phyloP scores from a whole-genome alignment of 2,113 vertebrate genomes.

The Gobius niger region DNA sequence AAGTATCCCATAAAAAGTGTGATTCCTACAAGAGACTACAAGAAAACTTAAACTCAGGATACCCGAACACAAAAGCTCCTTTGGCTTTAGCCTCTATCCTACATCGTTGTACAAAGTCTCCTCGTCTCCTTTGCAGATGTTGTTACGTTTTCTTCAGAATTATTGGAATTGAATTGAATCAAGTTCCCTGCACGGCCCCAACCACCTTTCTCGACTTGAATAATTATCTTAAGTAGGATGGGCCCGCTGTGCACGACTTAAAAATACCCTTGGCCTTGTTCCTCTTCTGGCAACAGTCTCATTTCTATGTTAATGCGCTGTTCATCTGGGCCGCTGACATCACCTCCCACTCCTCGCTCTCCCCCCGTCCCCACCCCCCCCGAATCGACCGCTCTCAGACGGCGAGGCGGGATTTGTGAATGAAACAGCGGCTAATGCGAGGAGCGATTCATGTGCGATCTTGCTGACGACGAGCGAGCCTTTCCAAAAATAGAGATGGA shows the following conservation, averaged over 20 bases:
- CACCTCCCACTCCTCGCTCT: neutral
- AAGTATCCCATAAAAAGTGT: no score
- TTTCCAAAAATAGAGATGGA: constrained; percentile 59
- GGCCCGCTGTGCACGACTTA: neutral
- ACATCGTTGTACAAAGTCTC: no score
- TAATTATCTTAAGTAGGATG: neutral
- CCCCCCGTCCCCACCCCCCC: no score
- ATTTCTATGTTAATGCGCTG: neutral
- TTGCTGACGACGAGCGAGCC: constrained; percentile 31
- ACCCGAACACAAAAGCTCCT: no score
- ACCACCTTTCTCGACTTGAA: neutral
- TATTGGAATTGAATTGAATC: no score
- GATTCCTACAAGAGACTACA: no score
- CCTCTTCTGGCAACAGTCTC: neutral
- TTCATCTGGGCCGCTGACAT: neutral
- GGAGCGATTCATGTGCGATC: constrained; percentile 32
- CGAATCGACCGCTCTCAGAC: neutral
- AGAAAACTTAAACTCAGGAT: no score
- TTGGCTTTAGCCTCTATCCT: no score
- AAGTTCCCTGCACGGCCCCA: no score
- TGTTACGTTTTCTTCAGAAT: no score
- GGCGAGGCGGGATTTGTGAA: constrained; percentile 60
- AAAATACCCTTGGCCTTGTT: neutral
- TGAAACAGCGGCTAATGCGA: constrained; percentile 45
- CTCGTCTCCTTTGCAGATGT: no score